Conservation (phyloP, 2,797 vertebrate species). For the Smutsia temminckii region DNA sequence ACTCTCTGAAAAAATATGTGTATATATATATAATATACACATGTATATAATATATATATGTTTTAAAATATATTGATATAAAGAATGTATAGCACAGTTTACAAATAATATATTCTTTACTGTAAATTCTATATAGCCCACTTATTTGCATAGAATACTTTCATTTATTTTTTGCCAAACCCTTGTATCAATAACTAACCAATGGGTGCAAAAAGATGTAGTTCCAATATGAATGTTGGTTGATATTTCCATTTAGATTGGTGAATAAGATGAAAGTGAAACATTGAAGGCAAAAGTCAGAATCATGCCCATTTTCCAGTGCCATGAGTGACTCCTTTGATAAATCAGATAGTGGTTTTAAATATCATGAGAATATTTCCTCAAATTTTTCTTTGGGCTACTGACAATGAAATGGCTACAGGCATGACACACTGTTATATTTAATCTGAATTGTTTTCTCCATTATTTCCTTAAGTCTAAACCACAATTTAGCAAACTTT, state of each 20-base stretch:
- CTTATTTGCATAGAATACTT: background rate
- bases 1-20: rapidly evolving
- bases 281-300: background rate
- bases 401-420: background rate
- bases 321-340: background rate
- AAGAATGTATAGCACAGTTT: background rate
- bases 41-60: background rate
- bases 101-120: background rate
- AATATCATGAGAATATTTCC: background rate
- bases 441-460: background rate
- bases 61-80: background rate
- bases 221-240: background rate
- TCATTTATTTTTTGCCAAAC: background rate
- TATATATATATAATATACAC: rapidly evolving
- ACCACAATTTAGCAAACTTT: background rate
- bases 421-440: background rate
- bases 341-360: background rate
- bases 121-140: background rate
- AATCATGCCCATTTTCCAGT: background rate
- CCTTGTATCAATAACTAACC: background rate
- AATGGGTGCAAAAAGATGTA: background rate
- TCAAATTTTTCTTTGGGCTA: background rate
- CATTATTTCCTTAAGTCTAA: background rate
- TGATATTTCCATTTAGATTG: constrained; percentile 24
- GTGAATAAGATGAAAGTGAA: background rate